phyloP scores from a whole-genome alignment of 1,140 invertebrate species.

The Teleopsis dalmanni region DNA sequence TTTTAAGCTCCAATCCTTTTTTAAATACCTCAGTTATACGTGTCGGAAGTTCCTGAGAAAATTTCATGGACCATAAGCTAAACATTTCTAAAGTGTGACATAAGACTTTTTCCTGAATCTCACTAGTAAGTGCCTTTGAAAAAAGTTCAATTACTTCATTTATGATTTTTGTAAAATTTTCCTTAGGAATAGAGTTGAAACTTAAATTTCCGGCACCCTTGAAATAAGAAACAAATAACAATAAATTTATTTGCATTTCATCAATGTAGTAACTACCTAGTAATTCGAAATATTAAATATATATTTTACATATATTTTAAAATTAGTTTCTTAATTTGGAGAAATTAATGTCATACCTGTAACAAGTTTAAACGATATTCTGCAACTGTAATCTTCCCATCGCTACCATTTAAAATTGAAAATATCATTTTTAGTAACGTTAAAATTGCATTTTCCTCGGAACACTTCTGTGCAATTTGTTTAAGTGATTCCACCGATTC shows the following conservation, averaged over 20 bases:
- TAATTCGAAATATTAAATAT: background rate
- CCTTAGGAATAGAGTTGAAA: constrained; percentile 58
- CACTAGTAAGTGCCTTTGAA: constrained; percentile 72
- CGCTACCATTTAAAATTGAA: constrained; percentile 77
- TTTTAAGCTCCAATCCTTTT: constrained; percentile 73
- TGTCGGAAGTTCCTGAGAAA: constrained; percentile 59
- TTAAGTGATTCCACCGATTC: constrained; percentile 64
- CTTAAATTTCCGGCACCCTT: constrained; percentile 75
- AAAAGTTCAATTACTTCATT: constrained; percentile 59
- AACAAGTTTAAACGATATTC: constrained; percentile 85
- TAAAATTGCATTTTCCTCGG: constrained; percentile 58
- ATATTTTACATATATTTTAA: background rate
- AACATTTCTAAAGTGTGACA: constrained; percentile 74
- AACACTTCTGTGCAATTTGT: constrained; percentile 65
- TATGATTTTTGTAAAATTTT: constrained; percentile 54
- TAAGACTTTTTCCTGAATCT: constrained; percentile 88
- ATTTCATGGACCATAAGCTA: constrained; percentile 67
- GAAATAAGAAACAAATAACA: constrained; percentile 28
- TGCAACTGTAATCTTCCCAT: constrained; percentile 84
- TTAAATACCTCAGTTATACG: constrained; percentile 69
- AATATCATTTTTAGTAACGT: constrained; percentile 68
- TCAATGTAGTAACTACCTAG: no score
- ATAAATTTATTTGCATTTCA: no score
- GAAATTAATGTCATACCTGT: constrained; percentile 52
- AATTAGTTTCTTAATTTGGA: background rate